phyloP scores from a whole-genome alignment of 1,140 invertebrate species.

The Tribolium madens region DNA sequence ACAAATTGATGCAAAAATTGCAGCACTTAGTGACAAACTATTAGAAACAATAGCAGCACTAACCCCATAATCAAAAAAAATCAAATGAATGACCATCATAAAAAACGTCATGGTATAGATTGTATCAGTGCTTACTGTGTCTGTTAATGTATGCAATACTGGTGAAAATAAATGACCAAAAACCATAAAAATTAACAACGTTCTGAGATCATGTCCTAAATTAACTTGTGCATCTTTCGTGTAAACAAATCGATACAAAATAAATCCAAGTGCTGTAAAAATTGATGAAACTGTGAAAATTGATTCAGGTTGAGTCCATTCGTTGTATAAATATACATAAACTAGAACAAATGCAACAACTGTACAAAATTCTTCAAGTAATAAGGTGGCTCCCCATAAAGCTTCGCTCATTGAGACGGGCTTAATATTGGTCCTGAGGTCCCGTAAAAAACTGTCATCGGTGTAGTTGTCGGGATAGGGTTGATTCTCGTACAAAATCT shows the following conservation, averaged over 20 bases:
- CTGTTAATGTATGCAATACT: conserved; percentile 93
- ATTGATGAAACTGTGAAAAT: conserved; percentile 71
- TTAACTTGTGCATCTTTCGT: conserved; percentile 41
- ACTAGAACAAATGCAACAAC: conserved; percentile 82
- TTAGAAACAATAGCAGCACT: conserved; percentile 84
- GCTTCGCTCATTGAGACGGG: conserved; percentile 77
- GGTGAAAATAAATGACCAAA: conserved; percentile 91
- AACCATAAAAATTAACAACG: conserved; percentile 81
- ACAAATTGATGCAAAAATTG: conserved; percentile 93
- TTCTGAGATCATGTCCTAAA: conserved; percentile 66
- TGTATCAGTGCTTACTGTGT: conserved; percentile 96
- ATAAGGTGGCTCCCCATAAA: conserved; percentile 77
- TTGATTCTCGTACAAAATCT: conserved; percentile 90
- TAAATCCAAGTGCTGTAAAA: conserved; percentile 70
- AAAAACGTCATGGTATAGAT: conserved; percentile 92
- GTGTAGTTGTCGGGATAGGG: conserved; percentile 94
- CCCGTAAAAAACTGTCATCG: conserved; percentile 84
- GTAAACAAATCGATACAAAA: conserved; percentile 67
- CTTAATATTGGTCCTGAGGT: conserved; percentile 82
- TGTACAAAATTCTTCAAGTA: conserved; percentile 81
- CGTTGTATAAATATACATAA: conserved; percentile 80
- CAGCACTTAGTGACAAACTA: conserved; percentile 89
- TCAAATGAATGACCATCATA: conserved; percentile 89
- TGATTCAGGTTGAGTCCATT: conserved; percentile 72
- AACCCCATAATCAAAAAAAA: conserved; percentile 93